Evolutionary conservation across 2,113 vertebrate species (phyloP).

Genomic region (Apodemus speciosus): DNA sequence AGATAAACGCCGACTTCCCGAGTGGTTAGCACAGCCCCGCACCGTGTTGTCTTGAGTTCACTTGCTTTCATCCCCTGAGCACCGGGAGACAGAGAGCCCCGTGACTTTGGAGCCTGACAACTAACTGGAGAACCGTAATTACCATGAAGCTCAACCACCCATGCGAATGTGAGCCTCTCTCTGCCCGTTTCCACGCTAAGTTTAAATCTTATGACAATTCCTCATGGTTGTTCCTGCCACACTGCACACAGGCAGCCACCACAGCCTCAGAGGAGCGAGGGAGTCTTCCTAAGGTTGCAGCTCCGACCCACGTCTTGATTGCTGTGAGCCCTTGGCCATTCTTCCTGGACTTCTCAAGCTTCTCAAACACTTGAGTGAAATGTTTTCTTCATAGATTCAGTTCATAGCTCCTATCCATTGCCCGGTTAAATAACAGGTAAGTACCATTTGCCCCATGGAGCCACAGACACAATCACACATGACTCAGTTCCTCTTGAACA

Average conservation of each 20-base stretch:
- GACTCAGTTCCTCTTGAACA: slow-evolving; percentile 53
- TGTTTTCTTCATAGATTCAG: slow-evolving; percentile 52
- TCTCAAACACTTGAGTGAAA: slow-evolving; percentile 14
- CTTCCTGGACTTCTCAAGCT: neutral
- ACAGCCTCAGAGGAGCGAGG: neutral
- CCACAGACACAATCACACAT: slow-evolving; percentile 41
- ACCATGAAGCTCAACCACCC: neutral
- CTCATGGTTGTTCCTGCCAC: neutral
- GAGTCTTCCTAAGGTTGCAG: neutral
- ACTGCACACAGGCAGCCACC: neutral
- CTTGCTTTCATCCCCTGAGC: neutral
- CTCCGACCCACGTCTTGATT: neutral
- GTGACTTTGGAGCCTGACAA: neutral
- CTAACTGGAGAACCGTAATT: neutral
- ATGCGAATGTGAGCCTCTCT: neutral
- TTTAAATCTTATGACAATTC: neutral
- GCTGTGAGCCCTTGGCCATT: neutral
- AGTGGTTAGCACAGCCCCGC: neutral
- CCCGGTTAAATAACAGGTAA: slow-evolving; percentile 61
- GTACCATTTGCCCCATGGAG: neutral
- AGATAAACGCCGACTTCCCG: neutral
- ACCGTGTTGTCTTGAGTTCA: neutral
- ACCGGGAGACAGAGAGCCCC: neutral
- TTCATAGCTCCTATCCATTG: neutral
- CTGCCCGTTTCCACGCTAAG: neutral